Percentiles rank a stretch among this genome's conserved stretches.
Conservation (phyloP, 2,888 invertebrate species). For the Dilophus febrilis region DNA sequence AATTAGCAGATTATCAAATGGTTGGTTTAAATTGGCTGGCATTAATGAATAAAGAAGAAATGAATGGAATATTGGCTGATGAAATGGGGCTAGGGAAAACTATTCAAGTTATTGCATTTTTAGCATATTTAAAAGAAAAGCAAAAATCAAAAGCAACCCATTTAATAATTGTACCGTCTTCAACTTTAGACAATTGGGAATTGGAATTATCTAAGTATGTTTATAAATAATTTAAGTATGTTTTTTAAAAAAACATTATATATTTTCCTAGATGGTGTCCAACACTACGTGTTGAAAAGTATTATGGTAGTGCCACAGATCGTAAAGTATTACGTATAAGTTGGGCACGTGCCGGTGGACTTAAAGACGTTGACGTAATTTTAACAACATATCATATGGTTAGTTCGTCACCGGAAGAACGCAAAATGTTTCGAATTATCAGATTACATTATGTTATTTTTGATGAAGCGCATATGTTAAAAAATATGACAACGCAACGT, state of each 20-base stretch:
- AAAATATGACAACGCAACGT: slow-evolving; percentile 88
- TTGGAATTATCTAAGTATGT: slow-evolving; percentile 42
- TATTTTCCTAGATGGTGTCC: slow-evolving; percentile 66
- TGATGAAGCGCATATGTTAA: slow-evolving; percentile 96
- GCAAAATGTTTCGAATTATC: slow-evolving; percentile 78
- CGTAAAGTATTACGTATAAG: slow-evolving; percentile 57
- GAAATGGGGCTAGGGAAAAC: slow-evolving; percentile 97
- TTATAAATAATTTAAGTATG: neutral
- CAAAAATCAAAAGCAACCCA: slow-evolving; percentile 61
- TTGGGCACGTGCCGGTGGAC: slow-evolving; percentile 52
- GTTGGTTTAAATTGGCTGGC: slow-evolving; percentile 87
- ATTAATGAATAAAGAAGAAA: slow-evolving; percentile 70
- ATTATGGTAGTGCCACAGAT: slow-evolving; percentile 79
- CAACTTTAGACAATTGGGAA: slow-evolving; percentile 83
- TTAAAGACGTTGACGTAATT: slow-evolving; percentile 63
- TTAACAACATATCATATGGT: slow-evolving; percentile 53
- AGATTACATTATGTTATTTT: slow-evolving; percentile 84
- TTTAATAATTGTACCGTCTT: slow-evolving; percentile 89
- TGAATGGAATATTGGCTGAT: slow-evolving; percentile 91
- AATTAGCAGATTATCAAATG: slow-evolving; percentile 71
- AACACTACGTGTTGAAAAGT: slow-evolving; percentile 58
- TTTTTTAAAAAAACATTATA: neutral
- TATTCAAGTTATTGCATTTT: slow-evolving; percentile 81
- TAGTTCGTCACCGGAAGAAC: slow-evolving; percentile 68
- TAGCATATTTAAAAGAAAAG: slow-evolving; percentile 74